These are phyloP conservation scores for Salvator merianae DNA, from an alignment of 2,113 vertebrate genomes.

Conservation along the genomic window DNA sequence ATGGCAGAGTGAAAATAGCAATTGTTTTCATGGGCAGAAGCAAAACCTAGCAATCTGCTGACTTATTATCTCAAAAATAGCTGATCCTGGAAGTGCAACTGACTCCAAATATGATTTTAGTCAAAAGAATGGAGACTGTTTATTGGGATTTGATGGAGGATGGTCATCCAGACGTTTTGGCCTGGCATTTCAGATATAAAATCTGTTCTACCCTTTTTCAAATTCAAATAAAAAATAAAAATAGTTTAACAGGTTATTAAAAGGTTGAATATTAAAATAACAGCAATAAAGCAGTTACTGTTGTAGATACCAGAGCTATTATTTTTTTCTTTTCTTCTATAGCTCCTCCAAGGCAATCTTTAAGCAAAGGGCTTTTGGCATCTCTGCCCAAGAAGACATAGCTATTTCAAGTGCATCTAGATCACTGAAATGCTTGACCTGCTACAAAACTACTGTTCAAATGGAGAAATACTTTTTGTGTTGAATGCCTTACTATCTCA, in stretches of 20 bases:
- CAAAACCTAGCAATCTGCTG: background rate
- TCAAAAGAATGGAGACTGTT: background rate
- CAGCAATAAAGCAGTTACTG: background rate
- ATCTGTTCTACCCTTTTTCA: background rate
- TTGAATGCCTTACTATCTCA: too few relatives aligned
- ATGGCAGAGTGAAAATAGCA: background rate
- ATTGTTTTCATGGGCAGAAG: background rate
- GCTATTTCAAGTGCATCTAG: too few relatives aligned
- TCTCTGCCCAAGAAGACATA: too few relatives aligned
- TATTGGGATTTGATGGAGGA: background rate
- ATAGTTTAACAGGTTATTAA: too few relatives aligned
- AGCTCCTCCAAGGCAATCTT: too few relatives aligned
- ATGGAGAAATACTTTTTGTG: too few relatives aligned
- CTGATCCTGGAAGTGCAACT: background rate
- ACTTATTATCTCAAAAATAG: background rate
- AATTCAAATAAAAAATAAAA: background rate
- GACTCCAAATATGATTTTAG: background rate
- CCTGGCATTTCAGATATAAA: background rate
- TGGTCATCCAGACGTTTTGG: background rate
- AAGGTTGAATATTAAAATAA: background rate
- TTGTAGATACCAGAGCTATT: too few relatives aligned
- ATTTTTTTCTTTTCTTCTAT: too few relatives aligned
- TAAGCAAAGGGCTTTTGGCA: too few relatives aligned
- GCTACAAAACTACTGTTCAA: too few relatives aligned
- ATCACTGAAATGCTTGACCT: too few relatives aligned